Evolutionary conservation across 2,888 invertebrate species (phyloP), one percentile per base, ranked within the genome.

Genomic region (Cheilosia impressa): DNA sequence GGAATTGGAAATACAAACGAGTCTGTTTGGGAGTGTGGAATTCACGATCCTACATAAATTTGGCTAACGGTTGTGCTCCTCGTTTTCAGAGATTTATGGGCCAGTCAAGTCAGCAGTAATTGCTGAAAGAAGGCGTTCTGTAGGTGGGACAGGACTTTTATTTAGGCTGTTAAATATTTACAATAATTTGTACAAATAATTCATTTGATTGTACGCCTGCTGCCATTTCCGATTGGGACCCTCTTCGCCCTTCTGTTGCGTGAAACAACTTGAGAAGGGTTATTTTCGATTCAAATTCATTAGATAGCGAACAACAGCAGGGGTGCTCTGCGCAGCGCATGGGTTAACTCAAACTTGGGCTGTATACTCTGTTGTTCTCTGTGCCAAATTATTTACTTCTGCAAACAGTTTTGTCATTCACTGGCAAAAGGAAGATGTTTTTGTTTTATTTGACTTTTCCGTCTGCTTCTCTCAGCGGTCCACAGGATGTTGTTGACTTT

Each of bases 151-250:
- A 71, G 57, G 69, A 71, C 78, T 78, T 63, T 78, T 63, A 78
- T 69, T 78, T 71, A 24, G 69, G 43, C 78, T 78, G 78, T 71
- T 76, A 80, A 80, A 84, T 84, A 80, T 84, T 84, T 80, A 80
- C 84, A 84, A 80, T 76, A 71, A 84, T 80, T 84, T 76, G 75
- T 66, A 55, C 65, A 84, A 84, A 84, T 84, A 84, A 84, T 84
- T 84, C 73, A 79, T 84, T 84, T 75, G 73, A 71, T 60, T 69
- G 47, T 73, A 34, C 50, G 65, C 52, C 31, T 41, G 53, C 53
- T 60, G 53, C 53, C 43, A 66, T 55, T 24, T 79, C 68, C 69
- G 62, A 75, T 75, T 50, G 78, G 57, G n/a, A 52, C 45, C 47
- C 31, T 10, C 34, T 4, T 10, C 19, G 17, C 13, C 57, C 19